Conservation (phyloP, 2,113 vertebrate genomes). For the Hepsetus odoe region DNA sequence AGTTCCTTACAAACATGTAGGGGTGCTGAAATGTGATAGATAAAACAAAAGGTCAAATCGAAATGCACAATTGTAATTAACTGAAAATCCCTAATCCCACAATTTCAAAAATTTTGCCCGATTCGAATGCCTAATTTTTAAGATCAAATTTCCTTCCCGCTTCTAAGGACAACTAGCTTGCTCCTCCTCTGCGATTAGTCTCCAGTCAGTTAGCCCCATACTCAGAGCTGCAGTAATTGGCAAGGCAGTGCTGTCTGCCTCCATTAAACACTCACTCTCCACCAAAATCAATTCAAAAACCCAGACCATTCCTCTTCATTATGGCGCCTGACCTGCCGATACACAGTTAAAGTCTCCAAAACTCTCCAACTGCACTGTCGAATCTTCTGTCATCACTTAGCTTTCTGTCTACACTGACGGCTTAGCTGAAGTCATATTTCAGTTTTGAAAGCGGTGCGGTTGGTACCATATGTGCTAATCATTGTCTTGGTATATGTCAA, state of each 20-base stretch:
- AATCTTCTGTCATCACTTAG: conserved; percentile 32
- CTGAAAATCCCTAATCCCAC: too few species aligned
- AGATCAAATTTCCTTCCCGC: neutral
- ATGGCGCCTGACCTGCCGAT: conserved; percentile 44
- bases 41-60: too few species aligned
- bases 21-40: too few species aligned
- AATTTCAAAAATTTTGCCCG: too few species aligned
- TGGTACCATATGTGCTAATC: neutral
- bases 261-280: conserved; percentile 47
- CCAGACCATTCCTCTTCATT: conserved; percentile 53
- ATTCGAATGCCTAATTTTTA: neutral
- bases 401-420: conserved; percentile 30
- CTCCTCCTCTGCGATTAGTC: conserved; percentile 38
- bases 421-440: conserved; percentile 22
- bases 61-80: too few species aligned
- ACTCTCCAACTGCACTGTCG: conserved; percentile 20
- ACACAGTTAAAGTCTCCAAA: conserved; percentile 30
- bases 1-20: too few species aligned
- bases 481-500: neutral
- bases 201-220: conserved; percentile 37
- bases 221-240: conserved; percentile 49
- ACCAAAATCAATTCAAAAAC: conserved; percentile 51
- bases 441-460: neutral
- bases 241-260: conserved; percentile 33
- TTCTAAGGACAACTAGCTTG: conserved; percentile 36